A percentile compares a stretch with the other conserved stretches of the same genome.
phyloP scores from a whole-genome alignment of 2,888 invertebrate genomes.

The Athalia circularis region DNA sequence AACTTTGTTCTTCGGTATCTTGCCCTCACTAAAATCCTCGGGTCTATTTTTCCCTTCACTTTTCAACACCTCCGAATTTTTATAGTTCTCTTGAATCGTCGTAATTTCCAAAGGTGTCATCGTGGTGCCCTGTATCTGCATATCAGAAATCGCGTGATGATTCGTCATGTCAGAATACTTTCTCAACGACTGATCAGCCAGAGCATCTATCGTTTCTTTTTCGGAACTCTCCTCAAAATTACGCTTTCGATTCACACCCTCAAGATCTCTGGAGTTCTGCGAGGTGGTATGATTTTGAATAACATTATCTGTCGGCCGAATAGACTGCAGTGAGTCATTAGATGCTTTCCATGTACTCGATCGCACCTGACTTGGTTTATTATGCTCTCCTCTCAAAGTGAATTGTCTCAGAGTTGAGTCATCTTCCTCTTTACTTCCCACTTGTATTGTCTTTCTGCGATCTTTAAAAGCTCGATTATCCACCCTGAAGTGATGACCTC shows the following conservation, averaged over 20 bases:
- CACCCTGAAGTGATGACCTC: conserved; percentile 23
- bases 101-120: conserved; percentile 17
- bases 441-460: background rate
- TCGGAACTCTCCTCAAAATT: conserved; percentile 26
- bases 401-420: conserved; percentile 28
- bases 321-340: conserved; percentile 39
- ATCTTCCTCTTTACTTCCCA: conserved; percentile 4
- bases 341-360: conserved; percentile 46
- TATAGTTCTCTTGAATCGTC: conserved; percentile 4
- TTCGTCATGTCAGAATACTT: conserved; percentile 27
- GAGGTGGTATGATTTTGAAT: conserved; percentile 11
- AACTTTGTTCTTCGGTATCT: conserved; percentile 35
- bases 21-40: conserved; percentile 23
- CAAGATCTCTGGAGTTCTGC: background rate
- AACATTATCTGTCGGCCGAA: conserved; percentile 34
- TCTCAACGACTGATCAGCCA: conserved; percentile 13
- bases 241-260: conserved; percentile 27
- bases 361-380: conserved; percentile 22
- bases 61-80: conserved; percentile 46
- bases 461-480: background rate
- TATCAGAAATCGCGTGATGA: conserved; percentile 3
- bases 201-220: conserved; percentile 11
- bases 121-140: conserved; percentile 11
- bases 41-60: conserved; percentile 47
- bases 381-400: conserved; percentile 26